Evolutionary conservation across 2,888 invertebrate genomes (phyloP).

Genomic region (Mesochorus sp.): DNA sequence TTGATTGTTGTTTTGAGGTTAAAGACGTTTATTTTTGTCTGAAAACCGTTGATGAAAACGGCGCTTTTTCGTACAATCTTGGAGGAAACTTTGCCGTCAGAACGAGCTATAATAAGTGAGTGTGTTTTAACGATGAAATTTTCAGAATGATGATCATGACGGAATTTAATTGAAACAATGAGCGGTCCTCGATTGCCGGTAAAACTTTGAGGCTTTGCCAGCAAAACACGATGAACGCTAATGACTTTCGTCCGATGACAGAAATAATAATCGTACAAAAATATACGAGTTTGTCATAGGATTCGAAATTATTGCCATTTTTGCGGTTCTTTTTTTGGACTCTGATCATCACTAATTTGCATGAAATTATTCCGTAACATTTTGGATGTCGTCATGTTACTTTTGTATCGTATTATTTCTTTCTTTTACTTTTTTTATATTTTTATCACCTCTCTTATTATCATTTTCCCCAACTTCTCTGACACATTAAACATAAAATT

Average conservation of each 20-base stretch:
- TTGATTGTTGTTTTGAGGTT: constrained; percentile 70
- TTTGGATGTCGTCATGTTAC: constrained; percentile 16
- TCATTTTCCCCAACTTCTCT: neutral
- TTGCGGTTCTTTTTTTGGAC: neutral
- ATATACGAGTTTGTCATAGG: constrained; percentile 1
- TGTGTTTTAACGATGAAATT: constrained; percentile 33
- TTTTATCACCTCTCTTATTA: no score
- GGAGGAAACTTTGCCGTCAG: constrained; percentile 69
- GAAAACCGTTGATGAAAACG: constrained; percentile 61
- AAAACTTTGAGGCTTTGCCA: neutral
- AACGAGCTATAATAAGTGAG: constrained; percentile 70
- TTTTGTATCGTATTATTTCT: neutral
- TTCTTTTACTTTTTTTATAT: neutral
- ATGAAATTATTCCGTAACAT: constrained; percentile 2
- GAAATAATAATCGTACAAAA: neutral
- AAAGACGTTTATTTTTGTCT: constrained; percentile 75
- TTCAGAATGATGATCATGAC: neutral
- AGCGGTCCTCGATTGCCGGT: no score
- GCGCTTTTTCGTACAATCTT: constrained; percentile 71
- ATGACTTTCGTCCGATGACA: constrained; percentile 7
- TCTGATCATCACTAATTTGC: neutral
- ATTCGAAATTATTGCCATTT: neutral
- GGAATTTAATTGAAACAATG: neutral
- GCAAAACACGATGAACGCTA: neutral
- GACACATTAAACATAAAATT: neutral